These are phyloP conservation scores for Pseudanteris insignis DNA, from an alignment of 2,888 invertebrate species.

Conservation along the genomic window DNA sequence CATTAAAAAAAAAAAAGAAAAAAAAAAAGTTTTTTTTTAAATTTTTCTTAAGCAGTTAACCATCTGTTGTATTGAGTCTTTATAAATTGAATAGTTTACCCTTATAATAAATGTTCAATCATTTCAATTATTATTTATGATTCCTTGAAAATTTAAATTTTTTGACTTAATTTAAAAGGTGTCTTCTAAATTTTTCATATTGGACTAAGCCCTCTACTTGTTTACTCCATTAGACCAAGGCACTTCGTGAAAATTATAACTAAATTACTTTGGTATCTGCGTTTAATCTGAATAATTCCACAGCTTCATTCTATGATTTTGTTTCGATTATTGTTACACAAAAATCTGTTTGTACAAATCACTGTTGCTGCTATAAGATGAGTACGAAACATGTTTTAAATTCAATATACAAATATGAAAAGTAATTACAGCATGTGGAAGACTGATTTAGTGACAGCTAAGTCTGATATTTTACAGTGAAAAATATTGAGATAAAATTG, in stretches of 20 bases:
- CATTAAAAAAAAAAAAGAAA: too few species aligned
- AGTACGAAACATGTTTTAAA: slow-evolving; percentile 6
- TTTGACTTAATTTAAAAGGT: too few species aligned
- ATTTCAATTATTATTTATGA: too few species aligned
- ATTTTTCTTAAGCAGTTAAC: too few species aligned
- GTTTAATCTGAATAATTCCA: slow-evolving; percentile 1
- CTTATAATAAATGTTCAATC: too few species aligned
- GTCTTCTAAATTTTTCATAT: too few species aligned
- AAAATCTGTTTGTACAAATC: slow-evolving; percentile 6
- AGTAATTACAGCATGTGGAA: slow-evolving; percentile 4
- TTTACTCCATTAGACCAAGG: slow-evolving; percentile 3
- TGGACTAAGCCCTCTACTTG: too few species aligned
- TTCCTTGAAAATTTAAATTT: too few species aligned
- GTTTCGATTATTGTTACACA: slow-evolving; percentile 1
- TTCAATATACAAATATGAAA: slow-evolving; percentile 15
- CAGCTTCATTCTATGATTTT: neutral
- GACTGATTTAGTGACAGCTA: slow-evolving; percentile 3
- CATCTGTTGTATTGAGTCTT: too few species aligned
- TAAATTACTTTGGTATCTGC: slow-evolving; percentile 8
- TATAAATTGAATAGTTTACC: too few species aligned
- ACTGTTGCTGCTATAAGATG: neutral
- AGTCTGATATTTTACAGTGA: neutral
- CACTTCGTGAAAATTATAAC: slow-evolving; percentile 1
- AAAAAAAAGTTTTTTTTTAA: too few species aligned
- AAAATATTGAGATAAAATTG: slow-evolving; percentile 2